Evolutionary conservation across 1,140 invertebrate genomes (phyloP).

Genomic region (Drosophila grimshawi): DNA sequence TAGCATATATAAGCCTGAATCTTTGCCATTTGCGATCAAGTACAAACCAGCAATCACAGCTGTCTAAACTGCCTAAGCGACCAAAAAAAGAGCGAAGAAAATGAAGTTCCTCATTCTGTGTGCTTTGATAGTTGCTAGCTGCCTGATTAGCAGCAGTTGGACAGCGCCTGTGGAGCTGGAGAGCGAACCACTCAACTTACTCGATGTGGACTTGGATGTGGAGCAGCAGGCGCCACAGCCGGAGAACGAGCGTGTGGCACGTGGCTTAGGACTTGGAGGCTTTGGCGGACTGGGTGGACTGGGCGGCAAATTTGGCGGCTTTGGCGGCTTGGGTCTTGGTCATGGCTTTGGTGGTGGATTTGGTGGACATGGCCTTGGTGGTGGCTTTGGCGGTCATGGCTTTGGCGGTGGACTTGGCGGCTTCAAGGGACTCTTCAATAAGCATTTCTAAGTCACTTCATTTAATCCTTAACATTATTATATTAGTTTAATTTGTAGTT

Average conservation of each 20-base stretch:
- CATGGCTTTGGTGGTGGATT: constrained; percentile 19
- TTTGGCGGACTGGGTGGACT: constrained; percentile 51
- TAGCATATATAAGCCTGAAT: constrained; percentile 58
- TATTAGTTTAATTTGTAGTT: constrained; percentile 29
- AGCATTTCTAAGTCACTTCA: constrained; percentile 46
- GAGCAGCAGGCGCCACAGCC: constrained; percentile 21
- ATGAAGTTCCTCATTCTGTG: constrained; percentile 58
- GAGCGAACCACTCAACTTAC: constrained; percentile 43
- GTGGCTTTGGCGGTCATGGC: constrained; percentile 61
- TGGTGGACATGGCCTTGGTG: constrained; percentile 46
- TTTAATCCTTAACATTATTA: neutral
- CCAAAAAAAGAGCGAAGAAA: constrained; percentile 5
- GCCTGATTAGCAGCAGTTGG: constrained; percentile 18
- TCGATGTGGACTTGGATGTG: constrained; percentile 46
- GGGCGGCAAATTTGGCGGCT: constrained; percentile 59
- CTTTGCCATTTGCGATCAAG: constrained; percentile 48
- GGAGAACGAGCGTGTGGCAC: constrained; percentile 40
- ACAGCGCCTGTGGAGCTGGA: constrained; percentile 55
- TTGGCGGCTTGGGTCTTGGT: constrained; percentile 47
- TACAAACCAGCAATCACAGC: constrained; percentile 45
- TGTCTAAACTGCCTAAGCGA: neutral
- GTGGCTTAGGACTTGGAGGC: constrained; percentile 64
- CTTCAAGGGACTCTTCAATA: constrained; percentile 67
- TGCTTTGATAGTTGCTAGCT: constrained; percentile 35
- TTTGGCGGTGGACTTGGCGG: constrained; percentile 61